Evolutionary conservation across 2,888 invertebrate genomes (phyloP), one percentile per base, ranked within the genome.

Genomic region (Eucera pruinosa): DNA sequence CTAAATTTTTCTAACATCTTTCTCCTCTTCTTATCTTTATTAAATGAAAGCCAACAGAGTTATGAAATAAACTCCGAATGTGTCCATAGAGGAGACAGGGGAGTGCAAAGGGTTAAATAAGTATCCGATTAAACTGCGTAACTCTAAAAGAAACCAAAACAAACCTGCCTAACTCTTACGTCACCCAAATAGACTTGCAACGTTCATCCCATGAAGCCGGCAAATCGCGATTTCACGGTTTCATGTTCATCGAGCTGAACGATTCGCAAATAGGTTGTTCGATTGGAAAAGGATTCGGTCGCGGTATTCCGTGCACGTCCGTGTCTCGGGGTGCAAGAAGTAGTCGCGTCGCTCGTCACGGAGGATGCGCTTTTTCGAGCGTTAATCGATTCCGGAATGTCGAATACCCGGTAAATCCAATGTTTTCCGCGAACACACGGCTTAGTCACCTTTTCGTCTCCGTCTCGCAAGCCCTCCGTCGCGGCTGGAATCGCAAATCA

Each of bases 401-500:
- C 77, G 76, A 64, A 76, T 81, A 77, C 68, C 69, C 71, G 55
- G 77, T 67, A 72, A 80, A 84, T 81, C 72, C 79, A 76, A 78
- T 78, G 81, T 81, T 85, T 86, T 84, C 87, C 77, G 76, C 75
- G 89, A 86, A 89, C 62, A 89, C 62, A 4, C 48, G 79, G 81
- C 85, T 89, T 87, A 89, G 87, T 89, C 89, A 89, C 69, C 85
- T 77, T 62, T 57, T 77, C 66, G 69, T 71, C 70, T 67, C 66
- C 61, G 67, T 54, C 30, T 33, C 72, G 67, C 39, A n/a, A 11
- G 30, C 45, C 25, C 55, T 33, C 18, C 54, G 62, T 25, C 54
- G 79, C 75, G 68, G 64, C 58, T 65, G 39, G 86, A 85, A 85
- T 86, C 79, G 80, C 61, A 83, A 85, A 83, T 76, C 74, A 78